Evolutionary conservation across 2,797 vertebrate species (phyloP).

Genomic region (Hapalemur alaotrensis): DNA sequence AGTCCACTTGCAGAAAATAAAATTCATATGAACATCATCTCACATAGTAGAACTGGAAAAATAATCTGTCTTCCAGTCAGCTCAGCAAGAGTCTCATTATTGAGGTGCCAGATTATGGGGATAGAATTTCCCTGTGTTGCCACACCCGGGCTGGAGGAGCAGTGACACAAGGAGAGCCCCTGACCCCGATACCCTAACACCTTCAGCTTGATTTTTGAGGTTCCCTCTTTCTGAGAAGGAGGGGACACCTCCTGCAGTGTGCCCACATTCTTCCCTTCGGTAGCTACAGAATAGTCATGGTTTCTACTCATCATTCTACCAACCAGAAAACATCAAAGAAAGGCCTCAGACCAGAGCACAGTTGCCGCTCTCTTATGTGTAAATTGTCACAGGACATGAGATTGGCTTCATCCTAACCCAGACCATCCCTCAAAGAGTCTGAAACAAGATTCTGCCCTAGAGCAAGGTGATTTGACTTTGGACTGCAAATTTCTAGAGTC

Average conservation of each 20-base stretch:
- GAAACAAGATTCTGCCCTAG: neutral
- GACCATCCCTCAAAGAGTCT: neutral
- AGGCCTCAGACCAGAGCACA: neutral
- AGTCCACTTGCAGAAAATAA: constrained; percentile 66
- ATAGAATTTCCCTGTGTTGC: neutral
- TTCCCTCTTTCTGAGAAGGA: neutral
- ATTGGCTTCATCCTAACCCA: neutral
- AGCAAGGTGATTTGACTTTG: constrained; percentile 19
- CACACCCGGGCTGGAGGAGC: neutral
- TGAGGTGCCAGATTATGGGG: constrained; percentile 7
- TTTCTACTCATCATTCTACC: neutral
- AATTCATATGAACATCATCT: constrained; percentile 71
- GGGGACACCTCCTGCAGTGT: neutral
- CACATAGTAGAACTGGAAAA: constrained; percentile 69
- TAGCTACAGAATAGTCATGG: neutral
- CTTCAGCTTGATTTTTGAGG: neutral
- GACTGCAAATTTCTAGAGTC: constrained; percentile 1
- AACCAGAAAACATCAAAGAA: neutral
- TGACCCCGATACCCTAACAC: neutral
- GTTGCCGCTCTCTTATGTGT: neutral
- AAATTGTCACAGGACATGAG: neutral
- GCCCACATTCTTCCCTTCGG: neutral
- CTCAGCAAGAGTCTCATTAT: constrained; percentile 24
- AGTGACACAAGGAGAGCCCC: neutral
- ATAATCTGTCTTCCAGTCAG: constrained; percentile 62